These are phyloP conservation scores for Acronicta psi DNA, from an alignment of 2,888 invertebrate genomes.

Conservation along the genomic window DNA sequence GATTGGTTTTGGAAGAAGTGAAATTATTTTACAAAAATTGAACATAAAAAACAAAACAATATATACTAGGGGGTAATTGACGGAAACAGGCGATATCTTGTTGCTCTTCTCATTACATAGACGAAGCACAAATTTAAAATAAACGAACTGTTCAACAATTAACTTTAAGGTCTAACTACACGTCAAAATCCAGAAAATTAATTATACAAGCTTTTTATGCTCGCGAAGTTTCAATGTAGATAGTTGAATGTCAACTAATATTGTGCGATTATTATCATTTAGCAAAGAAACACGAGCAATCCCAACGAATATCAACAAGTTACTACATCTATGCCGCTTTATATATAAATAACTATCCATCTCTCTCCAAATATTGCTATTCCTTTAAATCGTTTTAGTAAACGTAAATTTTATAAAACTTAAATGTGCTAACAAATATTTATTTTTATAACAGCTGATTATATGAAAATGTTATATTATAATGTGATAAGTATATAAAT, in stretches of 20 bases:
- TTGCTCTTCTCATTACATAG: constrained; percentile 28
- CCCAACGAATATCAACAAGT: neutral
- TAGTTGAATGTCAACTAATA: constrained; percentile 16
- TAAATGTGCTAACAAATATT: constrained; percentile 12
- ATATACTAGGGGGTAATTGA: constrained; percentile 35
- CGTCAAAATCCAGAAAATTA: constrained; percentile 62
- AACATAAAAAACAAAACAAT: constrained; percentile 38
- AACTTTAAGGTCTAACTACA: constrained; percentile 40
- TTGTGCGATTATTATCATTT: constrained; percentile 35
- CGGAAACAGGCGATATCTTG: constrained; percentile 37
- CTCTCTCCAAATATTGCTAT: no score
- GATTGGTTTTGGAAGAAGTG: constrained; percentile 26
- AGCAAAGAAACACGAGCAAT: constrained; percentile 12
- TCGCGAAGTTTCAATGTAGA: constrained; percentile 14
- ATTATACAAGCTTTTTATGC: constrained; percentile 41
- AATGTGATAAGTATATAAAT: no score
- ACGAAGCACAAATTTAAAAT: constrained; percentile 42
- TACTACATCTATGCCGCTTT: neutral
- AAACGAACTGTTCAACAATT: constrained; percentile 43
- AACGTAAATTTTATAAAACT: constrained; percentile 3
- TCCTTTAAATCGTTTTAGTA: no score
- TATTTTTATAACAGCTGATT: no score
- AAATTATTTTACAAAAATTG: constrained; percentile 41
- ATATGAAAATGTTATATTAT: no score
- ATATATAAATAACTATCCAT: neutral